Evolutionary conservation across 2,888 invertebrate species (phyloP), one percentile per base, ranked within the genome.

Genomic region (Mycalesis mineus): DNA sequence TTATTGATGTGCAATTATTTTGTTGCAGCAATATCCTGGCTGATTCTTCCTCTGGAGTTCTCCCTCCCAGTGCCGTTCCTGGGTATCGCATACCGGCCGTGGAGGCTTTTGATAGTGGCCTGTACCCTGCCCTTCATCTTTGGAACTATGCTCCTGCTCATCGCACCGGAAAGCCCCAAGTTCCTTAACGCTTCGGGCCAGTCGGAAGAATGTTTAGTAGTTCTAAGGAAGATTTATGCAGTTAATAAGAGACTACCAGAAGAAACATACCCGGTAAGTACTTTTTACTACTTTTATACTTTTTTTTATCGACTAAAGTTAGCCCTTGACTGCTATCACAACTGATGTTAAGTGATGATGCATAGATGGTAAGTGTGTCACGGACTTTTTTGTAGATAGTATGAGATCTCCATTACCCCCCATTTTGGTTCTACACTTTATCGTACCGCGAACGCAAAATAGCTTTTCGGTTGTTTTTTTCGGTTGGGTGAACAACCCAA

Each of bases 121-220:
- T 91, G 94, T 58, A 91, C 93, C 0, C 37, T 94, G 2, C 93
- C 96, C 0, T 92, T 93, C 67, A 70, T 94, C 0, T 49, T 94
- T 0, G 91, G 92, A 0, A 90, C 93, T 0, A 39, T 92, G 0
- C 86, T 92, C 11, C 79, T 94, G 11, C 72, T 89, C 7, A 84
- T 88, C 44, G 89, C 93, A 11, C 95, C 96, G 0, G 96, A 96
- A 74, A 96, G 95, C 62, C 96, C 96, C 0, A 95, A 95, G 78
- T 96, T 93, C 75, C 82, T 93, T 41, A 88, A 93, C 39, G 91
- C 93, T 0, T 92, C 91, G 53, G 93, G 94, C 0, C 81, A 89
- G 55, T 78, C 88, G 0, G 89, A 91, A 0, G 88, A 90, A 41
- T 93, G 95, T 0, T 72, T 95, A 48, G 70, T 75, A 1, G 80